These are phyloP conservation scores for Rhinolophus ferrumequinum DNA, from an alignment of 2,113 vertebrate species.

Conservation along the genomic window DNA sequence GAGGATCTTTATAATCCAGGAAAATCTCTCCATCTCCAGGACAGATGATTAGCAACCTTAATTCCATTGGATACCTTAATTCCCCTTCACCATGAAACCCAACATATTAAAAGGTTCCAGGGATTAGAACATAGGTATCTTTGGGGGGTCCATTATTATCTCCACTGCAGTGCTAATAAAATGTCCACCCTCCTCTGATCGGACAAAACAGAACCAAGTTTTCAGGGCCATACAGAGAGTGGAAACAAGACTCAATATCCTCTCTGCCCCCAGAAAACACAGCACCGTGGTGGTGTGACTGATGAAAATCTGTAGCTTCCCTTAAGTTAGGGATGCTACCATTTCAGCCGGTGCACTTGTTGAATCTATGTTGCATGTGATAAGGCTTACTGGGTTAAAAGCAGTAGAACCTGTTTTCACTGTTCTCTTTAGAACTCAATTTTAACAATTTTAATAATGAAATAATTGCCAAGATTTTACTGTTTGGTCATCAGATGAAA, in stretches of 20 bases:
- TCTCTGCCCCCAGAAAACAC: not conserved
- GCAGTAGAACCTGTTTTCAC: not conserved
- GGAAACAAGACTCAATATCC: not conserved
- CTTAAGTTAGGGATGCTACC: not conserved
- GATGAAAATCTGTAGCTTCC: not conserved
- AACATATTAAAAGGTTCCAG: not conserved
- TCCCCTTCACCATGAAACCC: not conserved
- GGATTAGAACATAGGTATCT: not conserved
- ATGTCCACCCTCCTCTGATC: not conserved
- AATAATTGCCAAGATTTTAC: not conserved
- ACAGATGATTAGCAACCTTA: not conserved
- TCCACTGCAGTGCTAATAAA: not conserved
- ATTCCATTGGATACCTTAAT: not conserved
- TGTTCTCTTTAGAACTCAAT: not conserved
- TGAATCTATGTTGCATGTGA: not conserved
- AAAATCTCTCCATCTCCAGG: not conserved
- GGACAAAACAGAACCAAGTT: not conserved
- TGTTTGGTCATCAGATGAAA: conserved; percentile 1
- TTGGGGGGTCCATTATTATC: not conserved
- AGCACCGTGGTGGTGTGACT: not conserved
- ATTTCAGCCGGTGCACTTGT: not conserved
- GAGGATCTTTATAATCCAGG: not conserved
- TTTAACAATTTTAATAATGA: not conserved
- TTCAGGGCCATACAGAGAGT: not conserved
- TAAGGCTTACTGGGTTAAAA: not conserved